Percentiles rank a stretch among this genome's conserved stretches.
These are phyloP conservation scores for Cryptosula pallasiana DNA, from an alignment of 2,888 invertebrate genomes.

Conservation along the genomic window DNA sequence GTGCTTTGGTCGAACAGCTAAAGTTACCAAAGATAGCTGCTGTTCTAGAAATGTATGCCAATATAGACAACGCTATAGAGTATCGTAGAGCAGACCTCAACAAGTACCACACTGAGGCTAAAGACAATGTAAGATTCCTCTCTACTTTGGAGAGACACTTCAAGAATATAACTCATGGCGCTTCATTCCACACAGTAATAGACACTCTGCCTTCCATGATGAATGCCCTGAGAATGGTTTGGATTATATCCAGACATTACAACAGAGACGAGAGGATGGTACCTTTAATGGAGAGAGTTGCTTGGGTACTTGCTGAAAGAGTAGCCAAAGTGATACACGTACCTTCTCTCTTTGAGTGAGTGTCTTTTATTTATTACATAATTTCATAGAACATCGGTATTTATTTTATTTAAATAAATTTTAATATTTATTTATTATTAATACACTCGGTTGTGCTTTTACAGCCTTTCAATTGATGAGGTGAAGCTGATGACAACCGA, in stretches of 20 bases:
- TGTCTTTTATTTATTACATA: slow-evolving; percentile 28
- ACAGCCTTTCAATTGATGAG: slow-evolving; percentile 40
- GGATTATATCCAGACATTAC: slow-evolving; percentile 83
- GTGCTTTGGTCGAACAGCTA: slow-evolving; percentile 74
- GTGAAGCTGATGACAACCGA: slow-evolving; percentile 59
- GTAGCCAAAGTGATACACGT: slow-evolving; percentile 68
- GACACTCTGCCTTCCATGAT: slow-evolving; percentile 72
- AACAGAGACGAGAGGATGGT: slow-evolving; percentile 81
- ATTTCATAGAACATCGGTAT: too few relatives aligned
- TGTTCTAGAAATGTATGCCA: slow-evolving; percentile 61
- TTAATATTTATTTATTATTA: too few relatives aligned
- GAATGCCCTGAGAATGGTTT: slow-evolving; percentile 80
- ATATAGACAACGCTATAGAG: slow-evolving; percentile 60
- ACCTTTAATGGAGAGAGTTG: slow-evolving; percentile 73
- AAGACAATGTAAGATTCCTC: slow-evolving; percentile 72
- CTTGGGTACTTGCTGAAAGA: slow-evolving; percentile 74
- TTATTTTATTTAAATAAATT: too few relatives aligned
- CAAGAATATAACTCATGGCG: slow-evolving; percentile 67
- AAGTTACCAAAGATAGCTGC: slow-evolving; percentile 66
- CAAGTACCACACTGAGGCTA: slow-evolving; percentile 66
- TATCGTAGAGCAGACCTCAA: slow-evolving; percentile 62
- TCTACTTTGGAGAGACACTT: slow-evolving; percentile 71
- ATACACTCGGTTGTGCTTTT: too few relatives aligned
- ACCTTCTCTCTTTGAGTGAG: slow-evolving; percentile 71
- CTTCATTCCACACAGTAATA: slow-evolving; percentile 67